These are phyloP conservation scores for Fopius arisanus DNA, from an alignment of 1,140 invertebrate species.

Conservation along the genomic window DNA sequence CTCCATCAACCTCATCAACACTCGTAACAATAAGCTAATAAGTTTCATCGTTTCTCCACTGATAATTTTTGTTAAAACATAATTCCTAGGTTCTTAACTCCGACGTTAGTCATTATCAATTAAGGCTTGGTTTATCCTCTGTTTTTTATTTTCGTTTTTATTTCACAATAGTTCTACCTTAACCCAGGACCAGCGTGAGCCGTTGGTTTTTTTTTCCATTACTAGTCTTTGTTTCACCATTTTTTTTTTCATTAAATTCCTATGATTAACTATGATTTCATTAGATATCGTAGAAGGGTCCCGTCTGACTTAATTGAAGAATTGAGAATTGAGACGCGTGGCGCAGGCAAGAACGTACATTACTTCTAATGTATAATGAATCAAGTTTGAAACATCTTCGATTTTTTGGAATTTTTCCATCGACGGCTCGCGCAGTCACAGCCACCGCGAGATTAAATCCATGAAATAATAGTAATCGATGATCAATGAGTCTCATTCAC, in stretches of 20 bases:
- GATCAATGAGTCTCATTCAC: conserved; percentile 16
- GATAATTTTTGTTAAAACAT: conserved; percentile 27
- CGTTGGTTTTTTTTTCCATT: conserved; percentile 5
- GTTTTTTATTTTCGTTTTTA: not conserved
- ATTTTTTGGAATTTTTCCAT: not conserved
- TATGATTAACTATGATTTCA: conserved; percentile 47
- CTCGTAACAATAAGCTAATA: conserved; percentile 54
- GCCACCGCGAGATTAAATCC: conserved; percentile 13
- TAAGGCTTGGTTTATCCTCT: conserved; percentile 51
- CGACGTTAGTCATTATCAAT: conserved; percentile 51
- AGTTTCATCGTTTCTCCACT: conserved; percentile 28
- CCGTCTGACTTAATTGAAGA: conserved; percentile 32
- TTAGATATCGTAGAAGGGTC: conserved; percentile 33
- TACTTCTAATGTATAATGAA: conserved; percentile 14
- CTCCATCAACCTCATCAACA: conserved; percentile 48
- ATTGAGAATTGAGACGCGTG: conserved; percentile 1
- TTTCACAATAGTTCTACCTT: conserved; percentile 23
- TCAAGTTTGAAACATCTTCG: not conserved
- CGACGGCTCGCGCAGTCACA: conserved; percentile 25
- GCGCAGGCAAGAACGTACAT: conserved; percentile 25
- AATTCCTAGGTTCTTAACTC: conserved; percentile 44
- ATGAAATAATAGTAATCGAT: conserved; percentile 4
- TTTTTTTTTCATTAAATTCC: conserved; percentile 27
- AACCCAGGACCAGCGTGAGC: conserved; percentile 29
- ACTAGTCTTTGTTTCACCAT: not conserved